Percentiles rank a stretch among this genome's conserved stretches.
Conservation (phyloP, 2,113 vertebrate species). For the Abramis brama region DNA sequence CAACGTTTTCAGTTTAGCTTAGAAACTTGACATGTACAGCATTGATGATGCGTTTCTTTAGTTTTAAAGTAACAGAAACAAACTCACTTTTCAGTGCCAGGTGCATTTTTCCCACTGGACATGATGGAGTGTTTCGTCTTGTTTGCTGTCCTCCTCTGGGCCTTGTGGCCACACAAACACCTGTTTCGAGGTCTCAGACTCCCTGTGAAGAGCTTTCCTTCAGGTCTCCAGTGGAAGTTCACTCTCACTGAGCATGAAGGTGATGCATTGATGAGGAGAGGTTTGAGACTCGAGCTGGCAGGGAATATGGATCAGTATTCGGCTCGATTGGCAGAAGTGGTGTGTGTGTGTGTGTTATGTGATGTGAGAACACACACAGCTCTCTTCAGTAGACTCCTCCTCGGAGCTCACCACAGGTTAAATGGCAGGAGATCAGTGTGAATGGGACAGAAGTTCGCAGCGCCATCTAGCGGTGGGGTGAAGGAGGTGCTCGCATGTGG, state of each 20-base stretch:
- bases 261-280: not conserved
- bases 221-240: slow-evolving; percentile 1
- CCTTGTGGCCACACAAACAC: slow-evolving; percentile 53
- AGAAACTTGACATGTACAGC: not conserved
- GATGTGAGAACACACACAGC: slow-evolving; percentile 4
- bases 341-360: not conserved
- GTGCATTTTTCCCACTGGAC: slow-evolving; percentile 73
- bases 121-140: slow-evolving; percentile 51
- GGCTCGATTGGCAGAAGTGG: not conserved
- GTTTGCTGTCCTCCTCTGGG: slow-evolving; percentile 33
- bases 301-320: not conserved
- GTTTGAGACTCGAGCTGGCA: not conserved
- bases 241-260: not conserved
- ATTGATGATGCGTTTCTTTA: not conserved
- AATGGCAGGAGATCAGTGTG: not conserved
- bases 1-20: not conserved
- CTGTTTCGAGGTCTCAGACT: slow-evolving; percentile 25
- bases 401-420: not conserved
- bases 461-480: slow-evolving; percentile 10
- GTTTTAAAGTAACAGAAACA: not conserved
- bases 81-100: slow-evolving; percentile 63
- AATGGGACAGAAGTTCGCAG: not conserved
- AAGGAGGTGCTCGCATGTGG: not conserved
- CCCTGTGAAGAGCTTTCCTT: slow-evolving; percentile 14
- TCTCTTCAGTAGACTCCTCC: slow-evolving; percentile 39